Evolutionary conservation across 2,888 invertebrate species (phyloP).

Genomic region (Torymus tubicola): DNA sequence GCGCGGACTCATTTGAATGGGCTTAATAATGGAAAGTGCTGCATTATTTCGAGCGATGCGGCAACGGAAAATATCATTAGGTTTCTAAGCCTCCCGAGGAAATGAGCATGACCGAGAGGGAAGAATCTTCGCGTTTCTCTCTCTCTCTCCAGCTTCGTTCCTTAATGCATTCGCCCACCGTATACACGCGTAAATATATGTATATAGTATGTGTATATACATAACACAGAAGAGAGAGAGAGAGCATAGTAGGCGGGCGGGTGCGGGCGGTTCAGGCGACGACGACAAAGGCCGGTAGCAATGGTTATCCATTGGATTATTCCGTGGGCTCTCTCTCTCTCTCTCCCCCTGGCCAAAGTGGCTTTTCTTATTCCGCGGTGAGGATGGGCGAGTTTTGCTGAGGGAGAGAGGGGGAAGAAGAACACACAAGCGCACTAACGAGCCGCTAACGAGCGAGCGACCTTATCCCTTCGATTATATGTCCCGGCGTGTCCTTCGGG

Average conservation of each 20-base stretch:
- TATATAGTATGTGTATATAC: neutral
- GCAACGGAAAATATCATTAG: slow-evolving; percentile 41
- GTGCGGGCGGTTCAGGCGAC: neutral
- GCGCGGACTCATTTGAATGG: slow-evolving; percentile 45
- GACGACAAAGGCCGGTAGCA: slow-evolving; percentile 45
- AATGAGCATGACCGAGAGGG: slow-evolving; percentile 20
- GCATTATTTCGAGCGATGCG: slow-evolving; percentile 46
- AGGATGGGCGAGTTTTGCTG: neutral
- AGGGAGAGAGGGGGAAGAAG: neutral
- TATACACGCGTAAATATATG: neutral
- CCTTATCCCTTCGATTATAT: slow-evolving; percentile 61
- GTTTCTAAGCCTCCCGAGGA: slow-evolving; percentile 34
- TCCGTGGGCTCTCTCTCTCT: slow-evolving; percentile 25
- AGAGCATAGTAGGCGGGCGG: slow-evolving; percentile 15
- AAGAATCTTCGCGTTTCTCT: neutral
- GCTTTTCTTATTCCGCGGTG: slow-evolving; percentile 52
- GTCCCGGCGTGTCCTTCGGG: slow-evolving; percentile 49
- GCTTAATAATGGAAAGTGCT: slow-evolving; percentile 52
- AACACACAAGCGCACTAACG: slow-evolving; percentile 55
- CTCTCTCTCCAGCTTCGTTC: neutral
- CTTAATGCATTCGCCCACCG: slow-evolving; percentile 24
- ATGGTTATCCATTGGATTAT: slow-evolving; percentile 51
- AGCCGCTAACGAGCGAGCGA: slow-evolving; percentile 63
- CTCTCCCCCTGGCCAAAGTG: slow-evolving; percentile 43
- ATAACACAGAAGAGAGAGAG: no score